A percentile compares a stretch with the other conserved stretches of the same genome.
Conservation (phyloP, 2,113 vertebrate genomes). For the Cariama cristata region DNA sequence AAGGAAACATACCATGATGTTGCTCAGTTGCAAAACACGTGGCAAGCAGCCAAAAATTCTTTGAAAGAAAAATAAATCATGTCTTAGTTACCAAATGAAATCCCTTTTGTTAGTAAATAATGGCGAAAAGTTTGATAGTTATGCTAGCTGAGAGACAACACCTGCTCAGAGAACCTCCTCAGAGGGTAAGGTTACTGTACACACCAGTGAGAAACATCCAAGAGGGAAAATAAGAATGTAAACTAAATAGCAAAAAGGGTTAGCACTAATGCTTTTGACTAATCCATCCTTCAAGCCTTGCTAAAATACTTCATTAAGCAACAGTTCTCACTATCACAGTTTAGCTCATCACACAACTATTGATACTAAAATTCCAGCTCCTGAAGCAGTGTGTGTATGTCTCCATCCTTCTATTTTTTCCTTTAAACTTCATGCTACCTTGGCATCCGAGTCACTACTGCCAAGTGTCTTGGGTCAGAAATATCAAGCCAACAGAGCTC, state of each 20-base stretch:
- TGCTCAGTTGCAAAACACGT: background rate
- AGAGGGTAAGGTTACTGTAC: background rate
- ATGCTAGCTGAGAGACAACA: background rate
- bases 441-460: background rate
- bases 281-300: background rate
- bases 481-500: background rate
- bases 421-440: background rate
- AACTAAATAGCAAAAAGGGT: background rate
- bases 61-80: background rate
- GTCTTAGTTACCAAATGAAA: background rate
- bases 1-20: background rate
- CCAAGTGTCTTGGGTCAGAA: background rate
- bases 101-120: conserved; percentile 2
- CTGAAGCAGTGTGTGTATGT: background rate
- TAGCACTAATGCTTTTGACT: background rate
- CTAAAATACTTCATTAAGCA: background rate
- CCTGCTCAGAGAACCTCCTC: background rate
- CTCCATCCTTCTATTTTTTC: background rate
- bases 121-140: background rate
- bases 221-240: background rate
- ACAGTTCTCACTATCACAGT: background rate
- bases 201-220: background rate
- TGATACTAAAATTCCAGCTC: background rate
- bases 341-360: background rate
- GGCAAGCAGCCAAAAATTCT: background rate